Evolutionary conservation across 92 coral and sea anemone species (phyloP).

Genomic region (Phenganax subtilis): DNA sequence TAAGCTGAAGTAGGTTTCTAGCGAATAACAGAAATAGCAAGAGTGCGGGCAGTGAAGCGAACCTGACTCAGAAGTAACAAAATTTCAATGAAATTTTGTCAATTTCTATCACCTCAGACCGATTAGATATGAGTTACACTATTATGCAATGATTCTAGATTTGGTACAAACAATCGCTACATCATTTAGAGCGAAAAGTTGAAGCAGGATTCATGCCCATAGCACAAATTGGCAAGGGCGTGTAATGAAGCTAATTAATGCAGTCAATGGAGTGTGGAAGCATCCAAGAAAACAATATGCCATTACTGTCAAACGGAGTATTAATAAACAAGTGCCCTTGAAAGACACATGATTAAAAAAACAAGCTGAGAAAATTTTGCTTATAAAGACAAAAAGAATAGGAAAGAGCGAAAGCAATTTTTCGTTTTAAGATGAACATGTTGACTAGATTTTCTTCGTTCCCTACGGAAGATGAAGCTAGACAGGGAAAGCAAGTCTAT

Average conservation of each 20-base stretch:
- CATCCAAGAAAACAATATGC: neutral
- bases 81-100: too few species aligned
- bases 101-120: too few species aligned
- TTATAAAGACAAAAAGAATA: neutral
- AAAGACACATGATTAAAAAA: neutral
- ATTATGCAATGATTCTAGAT: too few species aligned
- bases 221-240: neutral
- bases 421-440: neutral
- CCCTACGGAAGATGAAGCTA: neutral
- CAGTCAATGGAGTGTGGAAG: constrained; percentile 1
- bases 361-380: neutral
- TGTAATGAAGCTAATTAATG: constrained; percentile 1
- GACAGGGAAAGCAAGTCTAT: neutral
- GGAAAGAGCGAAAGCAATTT: neutral
- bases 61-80: too few species aligned
- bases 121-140: too few species aligned
- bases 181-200: too few species aligned
- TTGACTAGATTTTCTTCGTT: neutral
- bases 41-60: too few species aligned
- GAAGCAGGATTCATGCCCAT: neutral
- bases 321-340: neutral
- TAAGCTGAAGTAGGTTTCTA: too few species aligned
- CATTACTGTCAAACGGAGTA: neutral
- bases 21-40: too few species aligned
- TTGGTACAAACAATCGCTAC: too few species aligned